phyloP scores from a whole-genome alignment of 2,113 vertebrate species.

The Cynoglossus semilaevis region DNA sequence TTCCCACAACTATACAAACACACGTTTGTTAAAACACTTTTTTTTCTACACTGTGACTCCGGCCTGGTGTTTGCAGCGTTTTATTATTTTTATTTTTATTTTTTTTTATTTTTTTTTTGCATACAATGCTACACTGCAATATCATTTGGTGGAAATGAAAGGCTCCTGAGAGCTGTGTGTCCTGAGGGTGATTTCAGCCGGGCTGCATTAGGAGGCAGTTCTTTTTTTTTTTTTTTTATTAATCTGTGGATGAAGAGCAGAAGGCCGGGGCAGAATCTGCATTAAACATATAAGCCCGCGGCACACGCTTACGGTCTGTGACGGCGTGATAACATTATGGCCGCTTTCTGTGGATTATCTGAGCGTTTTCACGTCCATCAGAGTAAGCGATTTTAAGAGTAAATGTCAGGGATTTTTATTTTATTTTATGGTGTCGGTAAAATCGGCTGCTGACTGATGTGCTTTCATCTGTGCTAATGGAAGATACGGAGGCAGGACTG shows the following conservation, averaged over 20 bases:
- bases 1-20: conserved; percentile 7
- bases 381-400: conserved; percentile 12
- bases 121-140: conserved; percentile 7
- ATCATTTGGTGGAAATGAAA: conserved; percentile 35
- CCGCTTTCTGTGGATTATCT: conserved; percentile 45
- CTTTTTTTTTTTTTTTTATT: conserved; percentile 36
- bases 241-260: conserved; percentile 27
- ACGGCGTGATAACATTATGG: conserved; percentile 37
- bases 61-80: conserved; percentile 22
- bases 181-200: conserved; percentile 28
- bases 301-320: conserved; percentile 29
- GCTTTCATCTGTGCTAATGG: conserved; percentile 26
- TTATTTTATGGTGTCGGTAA: conserved; percentile 36
- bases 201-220: conserved; percentile 34
- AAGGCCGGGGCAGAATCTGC: conserved; percentile 28
- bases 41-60: conserved; percentile 42
- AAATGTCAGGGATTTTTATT: conserved; percentile 34
- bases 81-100: conserved; percentile 20
- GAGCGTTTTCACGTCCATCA: conserved; percentile 34
- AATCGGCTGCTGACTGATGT: conserved; percentile 19
- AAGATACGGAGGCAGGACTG: conserved; percentile 15
- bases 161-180: conserved; percentile 24
- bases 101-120: conserved; percentile 18
- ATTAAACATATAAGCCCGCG: conserved; percentile 29
- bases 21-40: conserved; percentile 17